phyloP scores from a whole-genome alignment of 2,113 vertebrate species.

The Nothoprocta perdicaria region DNA sequence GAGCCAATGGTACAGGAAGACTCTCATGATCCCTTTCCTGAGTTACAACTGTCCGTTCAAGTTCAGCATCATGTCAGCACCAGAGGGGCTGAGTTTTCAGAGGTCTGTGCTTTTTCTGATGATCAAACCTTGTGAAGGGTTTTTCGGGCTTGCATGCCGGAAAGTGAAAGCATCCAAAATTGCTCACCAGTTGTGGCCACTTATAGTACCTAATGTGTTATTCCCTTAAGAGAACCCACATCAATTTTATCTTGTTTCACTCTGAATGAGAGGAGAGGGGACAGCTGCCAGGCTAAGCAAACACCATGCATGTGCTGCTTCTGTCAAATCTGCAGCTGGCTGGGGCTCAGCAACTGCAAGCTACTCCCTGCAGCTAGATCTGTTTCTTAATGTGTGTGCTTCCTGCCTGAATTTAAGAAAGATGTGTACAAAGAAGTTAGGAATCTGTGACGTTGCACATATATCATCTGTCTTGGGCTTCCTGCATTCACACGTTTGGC shows the following conservation, averaged over 20 bases:
- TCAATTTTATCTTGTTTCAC: neutral
- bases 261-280: neutral
- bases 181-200: neutral
- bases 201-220: neutral
- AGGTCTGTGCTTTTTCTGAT: neutral
- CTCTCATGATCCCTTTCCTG: neutral
- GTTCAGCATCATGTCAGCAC: neutral
- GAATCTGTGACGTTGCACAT: neutral
- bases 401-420: neutral
- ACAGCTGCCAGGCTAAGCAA: neutral
- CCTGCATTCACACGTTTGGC: neutral
- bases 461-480: neutral
- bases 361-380: neutral
- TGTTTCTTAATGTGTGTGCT: neutral
- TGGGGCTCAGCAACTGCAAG: neutral
- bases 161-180: neutral
- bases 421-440: neutral
- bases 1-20: neutral
- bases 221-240: neutral
- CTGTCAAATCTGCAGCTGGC: neutral
- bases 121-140: neutral
- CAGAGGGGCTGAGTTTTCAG: neutral
- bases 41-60: neutral
- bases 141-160: neutral
- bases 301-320: neutral